A percentile compares a stretch with the other conserved stretches of the same genome.
Conservation (phyloP, 2,888 invertebrate species). For the Limenitis arthemis region DNA sequence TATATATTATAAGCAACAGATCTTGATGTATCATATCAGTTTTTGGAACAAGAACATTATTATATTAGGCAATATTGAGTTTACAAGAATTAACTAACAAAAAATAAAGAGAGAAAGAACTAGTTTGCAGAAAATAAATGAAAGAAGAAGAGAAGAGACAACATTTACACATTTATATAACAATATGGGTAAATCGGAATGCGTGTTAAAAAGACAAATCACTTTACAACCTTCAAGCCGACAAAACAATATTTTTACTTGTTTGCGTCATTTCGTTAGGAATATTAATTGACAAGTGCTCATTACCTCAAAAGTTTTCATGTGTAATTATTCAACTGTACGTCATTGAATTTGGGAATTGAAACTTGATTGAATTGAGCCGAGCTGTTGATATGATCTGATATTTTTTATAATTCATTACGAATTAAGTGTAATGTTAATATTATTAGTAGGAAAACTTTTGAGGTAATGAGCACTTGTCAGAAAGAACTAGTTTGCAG, state of each 20-base stretch:
- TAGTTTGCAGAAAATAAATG: no score
- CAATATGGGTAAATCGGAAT: background rate
- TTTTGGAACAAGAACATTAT: no score
- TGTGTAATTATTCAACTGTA: no score
- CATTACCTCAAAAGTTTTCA: conserved; percentile 1
- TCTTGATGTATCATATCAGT: no score
- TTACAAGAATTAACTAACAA: no score
- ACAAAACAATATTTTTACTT: conserved; percentile 33
- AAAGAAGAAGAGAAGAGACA: no score
- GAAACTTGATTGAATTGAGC: conserved; percentile 9
- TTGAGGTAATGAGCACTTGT: no score
- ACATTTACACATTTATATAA: background rate
- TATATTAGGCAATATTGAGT: no score
- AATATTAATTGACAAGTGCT: conserved; percentile 7
- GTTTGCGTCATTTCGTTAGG: conserved; percentile 24
- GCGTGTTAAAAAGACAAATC: conserved; percentile 42
- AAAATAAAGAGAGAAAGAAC: no score
- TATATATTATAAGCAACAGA: background rate
- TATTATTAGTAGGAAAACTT: background rate
- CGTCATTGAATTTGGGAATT: conserved; percentile 14
- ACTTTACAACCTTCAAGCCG: conserved; percentile 52
- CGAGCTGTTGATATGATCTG: background rate
- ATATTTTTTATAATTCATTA: conserved; percentile 4
- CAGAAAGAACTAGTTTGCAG: no score
- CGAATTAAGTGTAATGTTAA: background rate